A percentile compares a stretch with the other conserved stretches of the same genome.
phyloP scores from a whole-genome alignment of 1,140 invertebrate genomes.

The Lepidurus packardi region DNA sequence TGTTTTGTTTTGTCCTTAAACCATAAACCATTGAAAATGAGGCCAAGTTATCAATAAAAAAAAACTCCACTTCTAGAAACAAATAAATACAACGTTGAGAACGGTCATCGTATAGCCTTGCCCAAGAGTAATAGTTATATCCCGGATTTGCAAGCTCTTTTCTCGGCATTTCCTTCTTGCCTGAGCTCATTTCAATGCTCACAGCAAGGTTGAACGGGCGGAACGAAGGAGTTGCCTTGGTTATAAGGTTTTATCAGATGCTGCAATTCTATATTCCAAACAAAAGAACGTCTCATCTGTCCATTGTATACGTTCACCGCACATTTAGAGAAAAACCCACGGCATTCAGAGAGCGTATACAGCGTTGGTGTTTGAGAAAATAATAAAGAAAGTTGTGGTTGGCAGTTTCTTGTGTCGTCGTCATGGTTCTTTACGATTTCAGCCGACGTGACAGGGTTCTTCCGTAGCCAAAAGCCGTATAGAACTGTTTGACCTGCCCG shows the following conservation, averaged over 20 bases:
- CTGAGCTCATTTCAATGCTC: neutral
- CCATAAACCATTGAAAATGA: too few species aligned
- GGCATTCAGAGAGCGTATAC: too few species aligned
- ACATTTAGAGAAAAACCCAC: too few species aligned
- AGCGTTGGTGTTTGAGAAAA: neutral
- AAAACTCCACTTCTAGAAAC: neutral
- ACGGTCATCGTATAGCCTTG: neutral
- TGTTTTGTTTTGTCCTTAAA: too few species aligned
- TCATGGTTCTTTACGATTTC: neutral
- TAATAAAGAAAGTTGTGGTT: neutral
- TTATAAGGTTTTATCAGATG: neutral
- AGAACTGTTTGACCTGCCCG: conserved; percentile 5
- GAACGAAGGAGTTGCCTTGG: neutral
- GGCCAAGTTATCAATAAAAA: neutral
- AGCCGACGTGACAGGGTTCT: neutral
- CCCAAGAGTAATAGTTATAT: neutral
- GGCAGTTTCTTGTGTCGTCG: neutral
- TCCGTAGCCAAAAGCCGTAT: neutral
- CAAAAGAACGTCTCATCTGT: neutral
- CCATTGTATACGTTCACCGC: too few species aligned
- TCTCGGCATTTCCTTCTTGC: neutral
- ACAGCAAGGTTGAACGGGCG: neutral
- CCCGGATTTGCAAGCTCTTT: conserved; percentile 4
- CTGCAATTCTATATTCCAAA: neutral
- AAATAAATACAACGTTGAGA: neutral